Evolutionary conservation across 2,113 vertebrate genomes (phyloP), one percentile per base, ranked within the genome.

Genomic region (Nesoenas mayeri): DNA sequence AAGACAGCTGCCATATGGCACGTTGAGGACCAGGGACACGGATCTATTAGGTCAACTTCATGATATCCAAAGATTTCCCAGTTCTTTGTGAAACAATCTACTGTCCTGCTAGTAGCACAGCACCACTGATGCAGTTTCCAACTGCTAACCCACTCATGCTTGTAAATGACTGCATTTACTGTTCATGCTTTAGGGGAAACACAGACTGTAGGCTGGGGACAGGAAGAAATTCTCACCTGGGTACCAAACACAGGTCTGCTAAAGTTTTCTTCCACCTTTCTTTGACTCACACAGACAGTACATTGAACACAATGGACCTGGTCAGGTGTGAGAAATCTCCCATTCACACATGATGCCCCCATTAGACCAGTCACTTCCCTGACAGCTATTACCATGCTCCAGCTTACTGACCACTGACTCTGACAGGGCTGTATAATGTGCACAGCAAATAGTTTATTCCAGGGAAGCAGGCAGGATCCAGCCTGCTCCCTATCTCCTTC

Each of bases 331-430:
- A 94, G 87, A 95, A 94, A 81, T 66, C 21, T 48, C 31, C 48
- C 61, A 21, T 40, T 79, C 40, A 31, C 61, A 82, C 17, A 42
- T 64, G 70, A 56, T 25, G 25, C 60, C 54, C 87, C 89, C 79
- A 42, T 85, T 93, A 97, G 93, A 91, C 77, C 90, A 89, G 92
- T 79, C 86, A 85, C 69, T 93, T 84, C 67, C 84, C 94, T 94
- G 96, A 94, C 79, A 95, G 93, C 90, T 89, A 70, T 79, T 94
- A 84, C 94, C 93, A 94, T 74, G 18, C 95, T 97, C 80, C 85
- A 91, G 78, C 96, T 93, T 96, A 93, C 85, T 93, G 87, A 94
- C 91, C 93, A 79, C 95, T 87, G 93, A 67, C 91, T 96, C 93
- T 88, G 81, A 71, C 82, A 79, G 91, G 86, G 58, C 32, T 91